Evolutionary conservation across 2,888 invertebrate genomes (phyloP), one percentile per base, ranked within the genome.

Genomic region (Drosophila setosimentum): DNA sequence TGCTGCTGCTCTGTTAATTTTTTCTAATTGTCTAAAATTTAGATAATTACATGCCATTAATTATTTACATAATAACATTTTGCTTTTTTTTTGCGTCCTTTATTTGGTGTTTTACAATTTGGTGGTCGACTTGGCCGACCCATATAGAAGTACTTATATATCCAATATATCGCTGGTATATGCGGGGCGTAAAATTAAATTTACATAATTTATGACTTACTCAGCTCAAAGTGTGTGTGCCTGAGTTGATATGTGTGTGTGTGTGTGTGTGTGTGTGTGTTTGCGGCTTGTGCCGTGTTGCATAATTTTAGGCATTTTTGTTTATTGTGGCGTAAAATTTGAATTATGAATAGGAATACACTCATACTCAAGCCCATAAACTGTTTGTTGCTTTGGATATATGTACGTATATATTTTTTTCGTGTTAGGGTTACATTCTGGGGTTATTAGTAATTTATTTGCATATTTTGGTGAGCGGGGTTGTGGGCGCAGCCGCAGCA

Each of bases 11-110:
- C 76, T 87, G 85, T 83, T 91, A 87, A 89, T 89, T 90, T 91
- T 92, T 90, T 87, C 80, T 87, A 91, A 92, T 91, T 89, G 91
- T 82, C 82, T 76, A 78, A 91, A 92, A 92, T 91, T 91, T 90
- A 91, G 83, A 87, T 91, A 91, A 91, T 91, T 91, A 91, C 86
- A 82, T 69, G 78, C 80, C 82, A 91, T 91, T 92, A 91, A 92
- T 92, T 90, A 92, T 92, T 91, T 82, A 87, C 84, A 89, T 86
- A 91, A 88, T 90, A 86, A 88, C 78, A 76, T 72, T 68, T 70
- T 40, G n/a, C 5, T 3, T 18, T 71, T 68, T 63, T 45, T 58
- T 64, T 11, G 11, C 48, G 1, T 16, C 11, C 3, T 60, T 32
- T 51, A 45, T 32, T 33, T 54, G 18, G 29, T 33, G 24, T 67